Evolutionary conservation across 2,888 invertebrate species (phyloP).

Genomic region (Eurois occulta): DNA sequence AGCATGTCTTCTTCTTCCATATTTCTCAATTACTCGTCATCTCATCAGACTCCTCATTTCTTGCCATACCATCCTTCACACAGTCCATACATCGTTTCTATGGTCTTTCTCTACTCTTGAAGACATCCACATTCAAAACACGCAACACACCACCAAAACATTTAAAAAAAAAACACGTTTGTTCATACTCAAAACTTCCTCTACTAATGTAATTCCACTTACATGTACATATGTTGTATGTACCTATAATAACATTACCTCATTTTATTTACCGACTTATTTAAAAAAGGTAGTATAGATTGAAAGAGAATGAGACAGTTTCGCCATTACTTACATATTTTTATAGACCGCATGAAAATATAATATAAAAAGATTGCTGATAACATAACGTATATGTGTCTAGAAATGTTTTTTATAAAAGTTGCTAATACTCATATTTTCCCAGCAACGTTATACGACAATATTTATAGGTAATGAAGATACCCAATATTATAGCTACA

Average conservation of each 20-base stretch:
- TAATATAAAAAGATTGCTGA: conserved; percentile 12
- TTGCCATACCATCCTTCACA: too few relatives aligned
- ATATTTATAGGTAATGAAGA: conserved; percentile 8
- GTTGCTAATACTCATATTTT: conserved; percentile 22
- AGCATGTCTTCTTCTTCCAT: too few relatives aligned
- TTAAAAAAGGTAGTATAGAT: not conserved
- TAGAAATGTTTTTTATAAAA: conserved; percentile 9
- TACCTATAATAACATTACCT: not conserved
- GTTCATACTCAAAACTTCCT: too few relatives aligned
- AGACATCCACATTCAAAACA: too few relatives aligned
- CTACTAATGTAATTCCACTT: too few relatives aligned
- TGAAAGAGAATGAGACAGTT: not conserved
- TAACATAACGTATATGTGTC: conserved; percentile 9
- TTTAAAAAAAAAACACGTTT: too few relatives aligned
- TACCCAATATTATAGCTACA: conserved; percentile 3
- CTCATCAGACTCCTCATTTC: too few relatives aligned
- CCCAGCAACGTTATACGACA: not conserved
- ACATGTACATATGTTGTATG: not conserved
- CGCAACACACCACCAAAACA: too few relatives aligned
- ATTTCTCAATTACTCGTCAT: too few relatives aligned
- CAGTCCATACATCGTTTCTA: too few relatives aligned
- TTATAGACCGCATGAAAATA: conserved; percentile 16
- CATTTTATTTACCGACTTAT: not conserved
- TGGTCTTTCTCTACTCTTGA: too few relatives aligned
- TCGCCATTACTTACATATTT: not conserved